Evolutionary conservation across 2,888 invertebrate species (phyloP).

Genomic region (Watsonalla cultraria): DNA sequence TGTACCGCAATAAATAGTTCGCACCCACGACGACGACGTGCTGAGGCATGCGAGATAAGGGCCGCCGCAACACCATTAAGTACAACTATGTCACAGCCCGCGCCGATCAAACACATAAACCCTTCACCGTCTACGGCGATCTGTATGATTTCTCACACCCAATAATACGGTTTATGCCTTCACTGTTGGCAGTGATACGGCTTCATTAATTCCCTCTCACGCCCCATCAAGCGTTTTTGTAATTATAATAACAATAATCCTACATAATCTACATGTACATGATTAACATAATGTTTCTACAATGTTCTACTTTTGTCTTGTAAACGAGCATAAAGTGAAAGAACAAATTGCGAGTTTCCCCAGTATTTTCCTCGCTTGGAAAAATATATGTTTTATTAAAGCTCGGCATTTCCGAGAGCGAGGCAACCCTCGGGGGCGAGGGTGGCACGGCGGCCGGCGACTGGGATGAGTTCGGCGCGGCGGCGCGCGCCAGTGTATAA

Average conservation of each 20-base stretch:
- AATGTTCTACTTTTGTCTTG: slow-evolving; percentile 79
- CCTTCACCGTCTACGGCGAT: slow-evolving; percentile 32
- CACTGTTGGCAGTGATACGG: slow-evolving; percentile 7
- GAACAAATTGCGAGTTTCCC: slow-evolving; percentile 79
- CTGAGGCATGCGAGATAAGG: slow-evolving; percentile 63
- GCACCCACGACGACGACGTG: slow-evolving; percentile 50
- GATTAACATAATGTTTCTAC: slow-evolving; percentile 77
- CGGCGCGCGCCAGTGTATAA: slow-evolving; percentile 72
- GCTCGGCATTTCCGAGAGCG: slow-evolving; percentile 79
- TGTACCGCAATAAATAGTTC: slow-evolving; percentile 62
- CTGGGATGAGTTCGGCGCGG: slow-evolving; percentile 48
- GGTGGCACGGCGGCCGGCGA: slow-evolving; percentile 42
- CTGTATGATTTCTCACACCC: slow-evolving; percentile 45
- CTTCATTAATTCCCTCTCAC: slow-evolving; percentile 7
- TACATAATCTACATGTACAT: slow-evolving; percentile 53
- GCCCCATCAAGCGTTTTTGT: slow-evolving; percentile 27
- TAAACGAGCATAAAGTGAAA: slow-evolving; percentile 80
- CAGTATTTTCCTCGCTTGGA: slow-evolving; percentile 79
- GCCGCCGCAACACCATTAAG: slow-evolving; percentile 62
- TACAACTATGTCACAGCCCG: slow-evolving; percentile 54
- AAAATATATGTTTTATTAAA: slow-evolving; percentile 80
- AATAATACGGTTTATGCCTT: slow-evolving; percentile 28
- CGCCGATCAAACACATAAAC: slow-evolving; percentile 45
- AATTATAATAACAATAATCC: slow-evolving; percentile 36
- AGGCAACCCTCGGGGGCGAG: slow-evolving; percentile 64